Base-by-base conservation (phyloP, 2,888 invertebrate genomes). In the Tachina lurida region DNA sequence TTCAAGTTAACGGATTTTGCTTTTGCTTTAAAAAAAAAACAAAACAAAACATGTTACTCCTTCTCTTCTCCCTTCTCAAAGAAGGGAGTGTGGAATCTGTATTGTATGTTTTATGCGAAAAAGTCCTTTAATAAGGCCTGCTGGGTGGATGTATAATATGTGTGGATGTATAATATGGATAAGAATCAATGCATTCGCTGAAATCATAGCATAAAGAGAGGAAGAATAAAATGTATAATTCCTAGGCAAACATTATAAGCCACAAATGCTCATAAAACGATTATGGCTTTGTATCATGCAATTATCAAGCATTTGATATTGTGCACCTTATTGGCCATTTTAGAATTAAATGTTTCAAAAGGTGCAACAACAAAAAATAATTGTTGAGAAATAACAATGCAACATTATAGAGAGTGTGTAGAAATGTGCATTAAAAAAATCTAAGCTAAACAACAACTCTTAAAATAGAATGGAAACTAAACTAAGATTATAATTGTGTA, bases 201-300 rank as follows among this genome's bases (percentile, higher is more conserved):
- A 22, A 15, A 17, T 76, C 31, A 15, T 22, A 56, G n/a, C 10
- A 19, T 17, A 67, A 13, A 47, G 13, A 60, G 0, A 54, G 3
- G 10, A 22, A 67, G 13, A 56, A 43, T 15, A 67, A 54, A 22
- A 56, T 8, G 15, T 47, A 56, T 65, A 41, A 39, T 65, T 22
- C 41, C 31, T 5, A 52, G 39, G 77, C 82, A 71, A 83, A 76
- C 76, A 76, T 52, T 58, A 76, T 52, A 67, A 67, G 58, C 60
- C 83, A 67, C 71, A 83, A 83, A 65, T 71, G 58, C 76, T 58
- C 49, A 67, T 77, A 73, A 77, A 77, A 67, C 60, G 71, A 77
- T 83, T 77, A 83, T 67, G 58, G 71, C 73, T 77, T 77, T 77
- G 65, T 73, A 77, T 73, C 65, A 56, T 43, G 58, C 76, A 82